A percentile compares a stretch with the other conserved stretches of the same genome.
phyloP scores from a whole-genome alignment of 2,888 invertebrate species.

The Trichopoda pennipes region DNA sequence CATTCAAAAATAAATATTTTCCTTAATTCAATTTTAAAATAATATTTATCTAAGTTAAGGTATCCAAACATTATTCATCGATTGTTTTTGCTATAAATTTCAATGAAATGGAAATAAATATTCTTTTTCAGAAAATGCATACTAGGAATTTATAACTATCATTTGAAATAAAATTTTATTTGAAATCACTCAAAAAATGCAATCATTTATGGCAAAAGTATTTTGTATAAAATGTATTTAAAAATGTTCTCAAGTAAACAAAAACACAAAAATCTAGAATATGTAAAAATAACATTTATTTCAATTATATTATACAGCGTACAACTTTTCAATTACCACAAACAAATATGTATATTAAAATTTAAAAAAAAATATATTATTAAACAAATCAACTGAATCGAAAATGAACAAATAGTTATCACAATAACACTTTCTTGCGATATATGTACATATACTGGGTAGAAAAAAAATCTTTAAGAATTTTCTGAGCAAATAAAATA shows the following conservation, averaged over 20 bases:
- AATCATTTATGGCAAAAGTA: conserved; percentile 35
- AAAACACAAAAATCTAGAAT: background rate
- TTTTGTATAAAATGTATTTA: conserved; percentile 13
- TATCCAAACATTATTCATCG: background rate
- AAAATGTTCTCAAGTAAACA: conserved; percentile 2
- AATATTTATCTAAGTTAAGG: background rate
- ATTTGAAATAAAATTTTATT: conserved; percentile 18
- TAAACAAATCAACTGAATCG: too few relatives aligned
- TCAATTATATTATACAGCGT: conserved; percentile 13
- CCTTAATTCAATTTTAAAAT: background rate
- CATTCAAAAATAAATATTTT: too few relatives aligned
- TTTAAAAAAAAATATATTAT: too few relatives aligned
- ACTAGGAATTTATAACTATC: conserved; percentile 16
- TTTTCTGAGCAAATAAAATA: too few relatives aligned
- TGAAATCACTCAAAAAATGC: conserved; percentile 46
- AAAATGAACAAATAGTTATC: too few relatives aligned
- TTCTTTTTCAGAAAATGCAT: background rate
- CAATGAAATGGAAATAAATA: background rate
- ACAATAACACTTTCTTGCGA: too few relatives aligned
- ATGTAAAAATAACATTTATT: too few relatives aligned
- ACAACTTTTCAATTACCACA: conserved; percentile 49
- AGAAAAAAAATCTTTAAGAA: too few relatives aligned
- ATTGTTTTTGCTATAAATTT: background rate
- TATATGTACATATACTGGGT: too few relatives aligned
- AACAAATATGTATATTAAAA: background rate